phyloP scores from a whole-genome alignment of 2,113 vertebrate genomes.

The Siniperca chuatsi region DNA sequence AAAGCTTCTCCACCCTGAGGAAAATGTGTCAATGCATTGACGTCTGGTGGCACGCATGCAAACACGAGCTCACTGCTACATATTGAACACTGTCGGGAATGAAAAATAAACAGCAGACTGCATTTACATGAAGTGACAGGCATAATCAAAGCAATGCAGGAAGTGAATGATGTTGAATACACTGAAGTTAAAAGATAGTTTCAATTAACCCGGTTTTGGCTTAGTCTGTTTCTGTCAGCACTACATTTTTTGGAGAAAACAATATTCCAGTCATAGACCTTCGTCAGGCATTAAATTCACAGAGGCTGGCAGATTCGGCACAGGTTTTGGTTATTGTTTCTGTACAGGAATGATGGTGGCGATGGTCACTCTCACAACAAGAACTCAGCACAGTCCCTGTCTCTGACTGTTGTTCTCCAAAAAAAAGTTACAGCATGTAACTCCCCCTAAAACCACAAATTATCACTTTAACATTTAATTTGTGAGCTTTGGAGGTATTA shows the following conservation, averaged over 20 bases:
- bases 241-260: not conserved
- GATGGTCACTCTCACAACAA: too few relatives aligned
- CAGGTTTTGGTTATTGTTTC: too few relatives aligned
- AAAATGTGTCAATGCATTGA: conserved; percentile 28
- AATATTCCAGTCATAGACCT: not conserved
- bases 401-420: too few relatives aligned
- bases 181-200: conserved; percentile 6
- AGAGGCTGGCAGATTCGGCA: too few relatives aligned
- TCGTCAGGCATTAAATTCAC: not conserved
- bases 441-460: too few relatives aligned
- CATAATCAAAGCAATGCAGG: conserved; percentile 37
- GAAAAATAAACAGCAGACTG: conserved; percentile 10
- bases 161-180: conserved; percentile 6
- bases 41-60: not conserved
- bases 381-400: too few relatives aligned
- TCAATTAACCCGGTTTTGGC: not conserved
- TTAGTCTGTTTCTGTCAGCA: not conserved
- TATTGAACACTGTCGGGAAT: conserved; percentile 18
- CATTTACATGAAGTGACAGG: conserved; percentile 39
- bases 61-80: conserved; percentile 18
- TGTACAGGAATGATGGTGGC: too few relatives aligned
- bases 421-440: too few relatives aligned
- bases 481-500: too few relatives aligned
- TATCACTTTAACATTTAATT: too few relatives aligned
- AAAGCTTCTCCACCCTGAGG: conserved; percentile 7